Conservation (phyloP, 2,888 invertebrate species). For the Acronicta psi region DNA sequence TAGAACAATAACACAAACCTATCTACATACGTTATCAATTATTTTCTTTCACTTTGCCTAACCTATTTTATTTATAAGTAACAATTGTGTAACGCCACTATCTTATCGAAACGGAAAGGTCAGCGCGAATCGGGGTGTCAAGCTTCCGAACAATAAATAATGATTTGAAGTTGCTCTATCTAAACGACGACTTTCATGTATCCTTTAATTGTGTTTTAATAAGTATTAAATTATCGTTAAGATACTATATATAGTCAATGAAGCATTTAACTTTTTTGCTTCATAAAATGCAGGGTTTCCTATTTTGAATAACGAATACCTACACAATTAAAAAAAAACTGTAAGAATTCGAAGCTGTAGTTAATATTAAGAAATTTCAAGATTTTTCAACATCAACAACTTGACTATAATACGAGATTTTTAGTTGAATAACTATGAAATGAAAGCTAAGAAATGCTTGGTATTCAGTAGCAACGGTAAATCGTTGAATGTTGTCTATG, state of each 20-base stretch:
- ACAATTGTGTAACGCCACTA: constrained; percentile 73
- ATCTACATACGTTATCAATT: constrained; percentile 42
- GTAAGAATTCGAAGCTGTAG: too few species aligned
- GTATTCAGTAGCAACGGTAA: constrained; percentile 38
- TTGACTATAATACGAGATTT: constrained; percentile 17
- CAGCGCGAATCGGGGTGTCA: constrained; percentile 75
- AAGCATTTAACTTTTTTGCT: too few species aligned
- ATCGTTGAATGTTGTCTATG: constrained; percentile 36
- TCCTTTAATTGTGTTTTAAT: constrained; percentile 42
- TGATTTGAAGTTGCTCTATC: constrained; percentile 55
- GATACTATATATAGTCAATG: background rate
- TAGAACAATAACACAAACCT: constrained; percentile 31
- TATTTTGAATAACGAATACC: too few species aligned
- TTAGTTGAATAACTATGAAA: too few species aligned
- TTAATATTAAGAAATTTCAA: too few species aligned
- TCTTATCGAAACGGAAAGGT: constrained; percentile 86
- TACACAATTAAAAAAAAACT: too few species aligned
- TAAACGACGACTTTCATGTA: constrained; percentile 51
- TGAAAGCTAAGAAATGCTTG: constrained; percentile 24
- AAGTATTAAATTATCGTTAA: constrained; percentile 2
- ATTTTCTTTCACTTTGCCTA: constrained; percentile 65
- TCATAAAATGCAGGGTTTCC: too few species aligned
- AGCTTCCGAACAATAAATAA: constrained; percentile 78
- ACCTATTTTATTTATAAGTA: constrained; percentile 65
- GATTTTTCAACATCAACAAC: too few species aligned